phyloP scores from a whole-genome alignment of 2,888 invertebrate genomes.

The Mimumesa dahlbomi region DNA sequence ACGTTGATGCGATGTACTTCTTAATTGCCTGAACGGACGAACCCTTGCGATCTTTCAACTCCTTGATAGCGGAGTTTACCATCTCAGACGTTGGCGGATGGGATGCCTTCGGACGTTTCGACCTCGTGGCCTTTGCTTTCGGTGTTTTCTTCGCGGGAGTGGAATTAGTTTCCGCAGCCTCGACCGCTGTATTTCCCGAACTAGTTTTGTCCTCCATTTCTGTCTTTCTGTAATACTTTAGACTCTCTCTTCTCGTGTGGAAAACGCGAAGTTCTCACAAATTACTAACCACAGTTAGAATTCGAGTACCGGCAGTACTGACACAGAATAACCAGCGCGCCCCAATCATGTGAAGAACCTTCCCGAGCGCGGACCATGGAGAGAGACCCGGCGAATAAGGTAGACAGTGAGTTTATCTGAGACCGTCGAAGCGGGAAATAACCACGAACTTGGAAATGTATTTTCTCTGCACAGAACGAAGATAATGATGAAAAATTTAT shows the following conservation, averaged over 20 bases:
- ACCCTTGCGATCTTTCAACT: slow-evolving; percentile 83
- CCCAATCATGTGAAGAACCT: neutral
- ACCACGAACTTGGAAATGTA: slow-evolving; percentile 6
- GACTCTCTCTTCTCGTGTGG: neutral
- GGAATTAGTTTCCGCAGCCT: neutral
- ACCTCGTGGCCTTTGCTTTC: slow-evolving; percentile 61
- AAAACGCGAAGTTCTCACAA: too few species aligned
- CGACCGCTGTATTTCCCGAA: slow-evolving; percentile 29
- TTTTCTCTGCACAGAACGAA: neutral
- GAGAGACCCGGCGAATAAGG: slow-evolving; percentile 63
- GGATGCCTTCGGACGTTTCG: slow-evolving; percentile 77
- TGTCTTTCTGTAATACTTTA: neutral
- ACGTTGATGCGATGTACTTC: slow-evolving; percentile 84
- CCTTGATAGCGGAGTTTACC: slow-evolving; percentile 83
- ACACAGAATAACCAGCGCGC: neutral
- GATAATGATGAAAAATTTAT: fast-evolving
- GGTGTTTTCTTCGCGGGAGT: slow-evolving; percentile 37
- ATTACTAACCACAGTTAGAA: neutral
- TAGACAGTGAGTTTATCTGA: slow-evolving; percentile 37
- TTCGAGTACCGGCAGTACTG: neutral
- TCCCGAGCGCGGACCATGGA: slow-evolving; percentile 68
- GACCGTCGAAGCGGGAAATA: slow-evolving; percentile 41
- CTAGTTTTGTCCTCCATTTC: slow-evolving; percentile 49
- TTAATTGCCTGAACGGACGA: slow-evolving; percentile 84
- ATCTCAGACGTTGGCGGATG: slow-evolving; percentile 82